Evolutionary conservation across 2,797 vertebrate species (phyloP).

Genomic region (Anomalospiza imberbis): DNA sequence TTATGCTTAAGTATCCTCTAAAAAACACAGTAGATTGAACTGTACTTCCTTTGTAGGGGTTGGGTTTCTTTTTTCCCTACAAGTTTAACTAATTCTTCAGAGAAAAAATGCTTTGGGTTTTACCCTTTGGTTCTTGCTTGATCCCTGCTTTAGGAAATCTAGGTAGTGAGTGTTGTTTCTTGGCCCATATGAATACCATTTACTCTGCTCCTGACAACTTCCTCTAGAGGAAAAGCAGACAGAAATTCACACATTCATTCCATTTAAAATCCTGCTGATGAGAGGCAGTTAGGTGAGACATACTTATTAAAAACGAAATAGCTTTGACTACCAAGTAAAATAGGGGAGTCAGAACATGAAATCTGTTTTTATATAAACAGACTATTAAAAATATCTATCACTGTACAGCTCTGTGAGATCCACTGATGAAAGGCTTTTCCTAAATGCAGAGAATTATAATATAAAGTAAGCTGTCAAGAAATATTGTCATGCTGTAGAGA

Average conservation of each 20-base stretch:
- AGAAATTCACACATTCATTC: not conserved
- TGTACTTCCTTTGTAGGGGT: not conserved
- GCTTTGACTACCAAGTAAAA: not conserved
- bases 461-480: not conserved
- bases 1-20: not conserved
- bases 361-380: not conserved
- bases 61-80: not conserved
- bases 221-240: not conserved
- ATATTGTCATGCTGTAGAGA: not conserved
- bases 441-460: constrained; percentile 1
- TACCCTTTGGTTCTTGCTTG: not conserved
- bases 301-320: not conserved
- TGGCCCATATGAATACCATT: not conserved
- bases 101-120: not conserved
- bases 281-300: not conserved
- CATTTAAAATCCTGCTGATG: not conserved
- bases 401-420: not conserved
- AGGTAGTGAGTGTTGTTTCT: not conserved
- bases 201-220: not conserved
- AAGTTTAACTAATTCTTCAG: not conserved
- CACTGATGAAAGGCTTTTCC: not conserved
- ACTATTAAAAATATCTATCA: not conserved
- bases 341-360: not conserved
- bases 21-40: not conserved
- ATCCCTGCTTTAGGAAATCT: not conserved